Conservation (phyloP, 1,140 invertebrate species). For the Globodera ellingtonae region DNA sequence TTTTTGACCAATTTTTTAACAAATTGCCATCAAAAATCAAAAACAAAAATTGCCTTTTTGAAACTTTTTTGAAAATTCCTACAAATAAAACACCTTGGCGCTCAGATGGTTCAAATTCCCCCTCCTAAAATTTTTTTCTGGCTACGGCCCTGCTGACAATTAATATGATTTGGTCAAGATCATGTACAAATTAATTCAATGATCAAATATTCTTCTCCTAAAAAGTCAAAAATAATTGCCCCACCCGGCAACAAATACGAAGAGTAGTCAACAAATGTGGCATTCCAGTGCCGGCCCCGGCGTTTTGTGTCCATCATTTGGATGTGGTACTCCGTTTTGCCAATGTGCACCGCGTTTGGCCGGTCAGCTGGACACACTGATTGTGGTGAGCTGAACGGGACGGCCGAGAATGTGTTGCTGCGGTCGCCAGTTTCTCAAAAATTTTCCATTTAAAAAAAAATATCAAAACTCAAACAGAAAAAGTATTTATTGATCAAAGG, state of each 20-base stretch:
- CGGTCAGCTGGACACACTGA: slow-evolving; percentile 69
- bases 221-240: not conserved
- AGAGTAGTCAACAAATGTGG: slow-evolving; percentile 78
- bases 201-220: not conserved
- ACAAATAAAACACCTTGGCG: too few species aligned
- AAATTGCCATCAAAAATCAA: too few species aligned
- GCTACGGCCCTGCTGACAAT: too few species aligned
- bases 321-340: slow-evolving; percentile 88
- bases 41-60: too few species aligned
- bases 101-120: too few species aligned
- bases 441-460: too few species aligned
- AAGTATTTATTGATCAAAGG: too few species aligned
- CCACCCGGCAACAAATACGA: slow-evolving; percentile 67
- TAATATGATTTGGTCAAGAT: too few species aligned
- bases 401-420: slow-evolving; percentile 70
- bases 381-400: slow-evolving; percentile 71
- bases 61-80: too few species aligned
- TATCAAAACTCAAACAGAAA: too few species aligned
- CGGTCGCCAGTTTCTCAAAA: slow-evolving; percentile 76
- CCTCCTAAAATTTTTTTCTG: too few species aligned
- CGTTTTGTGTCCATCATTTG: slow-evolving; percentile 84
- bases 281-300: slow-evolving; percentile 86
- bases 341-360: slow-evolving; percentile 74
- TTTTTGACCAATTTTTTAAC: too few species aligned
- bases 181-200: not conserved